These are phyloP conservation scores for Thera obeliscata DNA, from an alignment of 2,888 invertebrate species.

Conservation along the genomic window DNA sequence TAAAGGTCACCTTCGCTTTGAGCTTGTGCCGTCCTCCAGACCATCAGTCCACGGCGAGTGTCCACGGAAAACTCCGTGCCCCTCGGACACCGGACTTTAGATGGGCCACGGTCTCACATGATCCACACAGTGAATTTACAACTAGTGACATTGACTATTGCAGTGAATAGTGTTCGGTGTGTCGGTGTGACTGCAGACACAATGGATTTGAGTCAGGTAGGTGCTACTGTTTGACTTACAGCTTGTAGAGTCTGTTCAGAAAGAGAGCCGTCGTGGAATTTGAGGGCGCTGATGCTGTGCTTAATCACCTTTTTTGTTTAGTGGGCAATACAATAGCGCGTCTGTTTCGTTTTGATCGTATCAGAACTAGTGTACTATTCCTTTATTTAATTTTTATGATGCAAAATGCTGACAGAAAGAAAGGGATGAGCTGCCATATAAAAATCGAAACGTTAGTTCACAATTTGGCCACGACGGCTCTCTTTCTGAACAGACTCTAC, in stretches of 20 bases:
- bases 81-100: background rate
- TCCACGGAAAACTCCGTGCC: background rate
- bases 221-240: constrained; percentile 32
- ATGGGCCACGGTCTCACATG: background rate
- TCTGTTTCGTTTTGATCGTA: no score
- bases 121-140: background rate
- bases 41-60: background rate
- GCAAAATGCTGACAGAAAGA: no score
- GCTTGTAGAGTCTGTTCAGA: background rate
- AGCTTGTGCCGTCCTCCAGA: background rate
- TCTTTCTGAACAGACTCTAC: no score
- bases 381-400: no score
- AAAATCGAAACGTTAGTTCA: no score
- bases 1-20: background rate
- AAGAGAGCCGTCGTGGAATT: no score
- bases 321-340: no score
- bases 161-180: constrained; percentile 19
- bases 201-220: constrained; percentile 69
- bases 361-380: no score
- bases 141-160: background rate
- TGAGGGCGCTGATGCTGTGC: no score
- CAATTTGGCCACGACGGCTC: no score
- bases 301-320: no score
- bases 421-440: no score
- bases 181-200: constrained; percentile 21